Base-by-base conservation (phyloP, 2,888 invertebrate genomes). In the Nudaria mundana region DNA sequence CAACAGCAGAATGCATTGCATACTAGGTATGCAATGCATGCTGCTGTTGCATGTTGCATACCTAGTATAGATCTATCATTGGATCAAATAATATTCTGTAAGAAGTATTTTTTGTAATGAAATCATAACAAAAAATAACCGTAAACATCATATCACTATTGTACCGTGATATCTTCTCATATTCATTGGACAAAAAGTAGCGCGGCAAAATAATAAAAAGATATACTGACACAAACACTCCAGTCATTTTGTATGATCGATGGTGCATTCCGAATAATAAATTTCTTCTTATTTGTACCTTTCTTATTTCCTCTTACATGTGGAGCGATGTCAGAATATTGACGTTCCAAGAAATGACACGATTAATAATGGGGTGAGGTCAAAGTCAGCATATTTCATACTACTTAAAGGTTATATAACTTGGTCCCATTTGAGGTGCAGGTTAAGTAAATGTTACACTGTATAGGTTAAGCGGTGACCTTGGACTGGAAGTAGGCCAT, bases 391-490 rank as follows among this genome's bases (percentile, higher is more conserved):
- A 43, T 44, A 44, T 23, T 28, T 10, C 7, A 23, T 30, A 31
- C 15, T 37, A 47, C 45, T 37, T 59, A 38, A 45, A 45, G 42
- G 30, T 37, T 28, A 20, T 20, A 47, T 45, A 60, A 63, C 63
- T 63, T 54, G 56, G 36, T 58, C 56, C 44, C 52, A 59, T 71
- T 71, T 63, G 63, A 68, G 67, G 58, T 71, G 62, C 62, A 63
- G 57, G 70, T 67, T 74, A 69, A 64, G 69, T 75, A 73, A 76
- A 74, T 69, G 56, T 63, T 65, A 66, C 63, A 65, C 63, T 68
- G 77, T 76, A 79, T 75, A 85, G 86, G 87, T 84, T 83, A 85
- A 66, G 56, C 75, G 71, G 77, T 85, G 85, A 87, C 87, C 88
- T 87, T 88, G 87, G 66, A 63, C 52, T 65, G 68, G 58, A 85